Base-by-base conservation (phyloP, 1,140 invertebrate species). In the Diuraphis noxia region DNA sequence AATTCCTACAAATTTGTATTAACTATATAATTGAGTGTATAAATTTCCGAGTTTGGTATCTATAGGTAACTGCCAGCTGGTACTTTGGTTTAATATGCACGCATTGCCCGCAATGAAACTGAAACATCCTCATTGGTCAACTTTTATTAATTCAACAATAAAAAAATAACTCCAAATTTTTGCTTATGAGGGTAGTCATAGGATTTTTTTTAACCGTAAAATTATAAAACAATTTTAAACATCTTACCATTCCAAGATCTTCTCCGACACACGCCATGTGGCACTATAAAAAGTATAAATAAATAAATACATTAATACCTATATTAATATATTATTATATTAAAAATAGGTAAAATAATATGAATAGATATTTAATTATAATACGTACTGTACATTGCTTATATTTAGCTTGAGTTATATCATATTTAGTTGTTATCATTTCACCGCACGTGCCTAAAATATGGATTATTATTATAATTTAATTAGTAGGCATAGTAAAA, bases 311-410 rank as follows among this genome's bases (percentile, higher is more conserved):
- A 56, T 25, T 56, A 8, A 56, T 10, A 19, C 46, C 17, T 46
- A 30, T 1, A 9, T 63, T 13, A 0, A 10, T 30, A 30, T 56
- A 30, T 30, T 30, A 56, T 9, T 30, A 30, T 56, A 52, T 17
- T n/a, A 81, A 81, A 81, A 38, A 84, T n/a, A 19, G 2, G 1
- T 7, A 46, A 84, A 43, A n/a, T 34, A 43, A n/a, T 34, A 84
- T 7, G 21, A 86, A 46, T n/a, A 6, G n/a, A 34, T 38, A 25
- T 34, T 8, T 38, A 56, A 85, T 41, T n/a, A 23, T 19, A 41
- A 84, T 52, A 88, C 86, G 40, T 63, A 88, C 86, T 19, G 86
- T 88, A n/a, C 86, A 88, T 41, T 88, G 23, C 41, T 88, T 88
- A 21, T 63, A 88, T 63, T 88, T 88, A n/a, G 49, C 21, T 88